A percentile compares a stretch with the other conserved stretches of the same genome.
phyloP scores from a whole-genome alignment of 1,140 invertebrate species.

The Papilio polytes region DNA sequence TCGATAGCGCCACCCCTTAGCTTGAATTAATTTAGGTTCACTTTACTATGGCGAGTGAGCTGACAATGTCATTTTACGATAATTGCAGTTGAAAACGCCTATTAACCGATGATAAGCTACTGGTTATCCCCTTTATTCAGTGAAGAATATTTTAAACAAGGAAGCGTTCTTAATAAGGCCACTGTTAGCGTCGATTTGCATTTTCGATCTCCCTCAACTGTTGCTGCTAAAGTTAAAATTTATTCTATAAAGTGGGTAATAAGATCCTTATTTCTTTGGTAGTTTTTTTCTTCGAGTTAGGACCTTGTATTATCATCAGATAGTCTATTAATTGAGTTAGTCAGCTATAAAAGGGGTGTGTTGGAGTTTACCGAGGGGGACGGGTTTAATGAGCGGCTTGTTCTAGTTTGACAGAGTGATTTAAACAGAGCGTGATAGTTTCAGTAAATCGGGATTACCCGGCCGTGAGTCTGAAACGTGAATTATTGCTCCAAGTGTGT shows the following conservation, averaged over 20 bases:
- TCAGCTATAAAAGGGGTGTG: slow-evolving; percentile 61
- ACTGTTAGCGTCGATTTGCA: slow-evolving; percentile 56
- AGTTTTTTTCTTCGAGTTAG: slow-evolving; percentile 47
- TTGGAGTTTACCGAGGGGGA: slow-evolving; percentile 62
- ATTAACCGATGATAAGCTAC: slow-evolving; percentile 61
- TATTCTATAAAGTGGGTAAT: slow-evolving; percentile 35
- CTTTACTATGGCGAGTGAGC: slow-evolving; percentile 53
- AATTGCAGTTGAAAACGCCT: slow-evolving; percentile 59
- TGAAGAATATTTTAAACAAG: slow-evolving; percentile 59
- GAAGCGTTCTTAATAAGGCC: slow-evolving; percentile 57
- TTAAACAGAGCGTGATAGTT: slow-evolving; percentile 71
- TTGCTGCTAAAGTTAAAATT: slow-evolving; percentile 39
- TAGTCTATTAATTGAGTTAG: slow-evolving; percentile 65
- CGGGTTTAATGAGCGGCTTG: slow-evolving; percentile 72
- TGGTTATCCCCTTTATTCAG: slow-evolving; percentile 46
- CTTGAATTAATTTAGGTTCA: slow-evolving; percentile 50
- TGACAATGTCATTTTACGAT: slow-evolving; percentile 65
- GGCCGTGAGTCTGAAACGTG: slow-evolving; percentile 57
- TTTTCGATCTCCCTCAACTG: slow-evolving; percentile 49
- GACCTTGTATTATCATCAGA: slow-evolving; percentile 46
- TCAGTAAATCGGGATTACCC: slow-evolving; percentile 74
- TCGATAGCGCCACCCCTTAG: slow-evolving; percentile 16
- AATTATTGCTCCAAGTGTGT: slow-evolving; percentile 62
- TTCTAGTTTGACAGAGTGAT: slow-evolving; percentile 79
- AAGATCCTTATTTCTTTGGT: slow-evolving; percentile 41